phyloP scores from a whole-genome alignment of 2,797 vertebrate genomes.

The Sebastes aleutianus region DNA sequence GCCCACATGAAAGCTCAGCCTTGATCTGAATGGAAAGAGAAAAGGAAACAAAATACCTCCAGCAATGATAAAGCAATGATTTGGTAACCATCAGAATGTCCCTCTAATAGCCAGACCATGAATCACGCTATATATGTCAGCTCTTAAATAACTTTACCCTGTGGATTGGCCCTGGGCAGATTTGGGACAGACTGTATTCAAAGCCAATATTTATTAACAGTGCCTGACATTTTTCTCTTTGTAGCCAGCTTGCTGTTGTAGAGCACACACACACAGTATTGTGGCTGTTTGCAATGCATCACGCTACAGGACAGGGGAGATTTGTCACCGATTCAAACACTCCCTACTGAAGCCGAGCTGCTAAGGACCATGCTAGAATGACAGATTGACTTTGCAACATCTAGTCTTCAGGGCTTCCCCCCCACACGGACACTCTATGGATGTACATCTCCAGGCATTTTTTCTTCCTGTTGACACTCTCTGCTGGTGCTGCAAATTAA shows the following conservation, averaged over 20 bases:
- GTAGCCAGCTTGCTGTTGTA: slow-evolving; percentile 46
- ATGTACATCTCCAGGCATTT: slow-evolving; percentile 60
- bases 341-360: slow-evolving; percentile 49
- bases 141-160: slow-evolving; percentile 51
- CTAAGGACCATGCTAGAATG: slow-evolving; percentile 51
- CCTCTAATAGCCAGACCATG: slow-evolving; percentile 17
- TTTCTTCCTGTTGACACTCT: slow-evolving; percentile 68
- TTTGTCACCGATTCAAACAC: slow-evolving; percentile 68
- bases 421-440: slow-evolving; percentile 47
- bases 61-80: slow-evolving; percentile 58
- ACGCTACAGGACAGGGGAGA: slow-evolving; percentile 56
- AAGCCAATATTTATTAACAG: slow-evolving; percentile 66
- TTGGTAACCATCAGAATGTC: slow-evolving; percentile 47
- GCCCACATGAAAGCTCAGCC: slow-evolving; percentile 62
- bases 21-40: slow-evolving; percentile 55
- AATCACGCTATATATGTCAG: slow-evolving; percentile 45
- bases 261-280: slow-evolving; percentile 50
- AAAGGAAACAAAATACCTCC: background rate
- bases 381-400: slow-evolving; percentile 62
- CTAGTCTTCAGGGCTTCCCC: slow-evolving; percentile 61
- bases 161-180: slow-evolving; percentile 43
- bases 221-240: slow-evolving; percentile 57
- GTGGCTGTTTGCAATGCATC: slow-evolving; percentile 67
- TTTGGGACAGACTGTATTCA: slow-evolving; percentile 50
- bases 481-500: slow-evolving; percentile 78